These are phyloP conservation scores for Halictus rubicundus DNA, from an alignment of 1,140 invertebrate genomes.

Conservation along the genomic window DNA sequence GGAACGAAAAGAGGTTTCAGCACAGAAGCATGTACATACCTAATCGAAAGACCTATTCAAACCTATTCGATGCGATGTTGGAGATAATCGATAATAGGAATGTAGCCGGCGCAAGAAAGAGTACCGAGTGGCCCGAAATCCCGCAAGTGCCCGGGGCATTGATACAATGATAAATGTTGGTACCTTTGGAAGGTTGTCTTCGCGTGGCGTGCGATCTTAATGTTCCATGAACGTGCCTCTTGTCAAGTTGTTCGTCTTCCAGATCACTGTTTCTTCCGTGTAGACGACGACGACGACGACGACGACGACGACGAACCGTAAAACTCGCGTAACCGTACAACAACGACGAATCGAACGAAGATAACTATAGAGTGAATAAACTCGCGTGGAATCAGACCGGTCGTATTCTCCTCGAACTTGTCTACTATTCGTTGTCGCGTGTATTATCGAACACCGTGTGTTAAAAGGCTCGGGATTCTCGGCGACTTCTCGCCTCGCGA, in stretches of 20 bases:
- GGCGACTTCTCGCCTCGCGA: constrained; percentile 5
- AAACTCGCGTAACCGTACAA: constrained; percentile 33
- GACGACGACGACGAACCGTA: constrained; percentile 12
- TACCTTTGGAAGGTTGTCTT: constrained; percentile 55
- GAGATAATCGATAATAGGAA: too few relatives aligned
- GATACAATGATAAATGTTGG: constrained; percentile 39
- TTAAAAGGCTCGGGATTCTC: constrained; percentile 44
- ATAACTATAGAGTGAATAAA: neutral
- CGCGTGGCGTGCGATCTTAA: constrained; percentile 46
- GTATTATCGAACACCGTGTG: constrained; percentile 48
- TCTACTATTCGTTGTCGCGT: constrained; percentile 38
- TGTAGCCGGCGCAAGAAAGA: too few relatives aligned
- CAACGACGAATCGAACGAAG: neutral
- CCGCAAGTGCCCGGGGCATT: constrained; percentile 44
- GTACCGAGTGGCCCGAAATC: constrained; percentile 24
- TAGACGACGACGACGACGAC: neutral
- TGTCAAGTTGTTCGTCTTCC: constrained; percentile 33
- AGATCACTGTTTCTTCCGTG: constrained; percentile 27
- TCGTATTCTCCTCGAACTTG: neutral
- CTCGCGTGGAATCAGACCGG: constrained; percentile 6
- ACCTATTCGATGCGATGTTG: too few relatives aligned
- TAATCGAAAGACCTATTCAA: too few relatives aligned
- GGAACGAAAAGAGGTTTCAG: too few relatives aligned
- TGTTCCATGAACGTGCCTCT: constrained; percentile 50
- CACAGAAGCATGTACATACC: too few relatives aligned